A percentile compares a stretch with the other conserved stretches of the same genome.
Conservation (phyloP, 2,113 vertebrate genomes). For the Mus pahari region DNA sequence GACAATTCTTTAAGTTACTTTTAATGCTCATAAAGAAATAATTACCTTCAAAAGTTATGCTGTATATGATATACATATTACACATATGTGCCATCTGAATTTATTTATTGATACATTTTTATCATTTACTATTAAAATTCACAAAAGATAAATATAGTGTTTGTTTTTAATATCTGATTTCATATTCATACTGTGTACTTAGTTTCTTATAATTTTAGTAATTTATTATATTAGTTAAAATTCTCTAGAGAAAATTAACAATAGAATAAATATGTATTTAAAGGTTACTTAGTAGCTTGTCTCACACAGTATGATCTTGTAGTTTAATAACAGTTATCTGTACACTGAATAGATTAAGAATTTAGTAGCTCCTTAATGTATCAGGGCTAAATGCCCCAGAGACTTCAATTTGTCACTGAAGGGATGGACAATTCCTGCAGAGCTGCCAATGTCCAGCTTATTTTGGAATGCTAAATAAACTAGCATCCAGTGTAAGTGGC, state of each 20-base stretch:
- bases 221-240: neutral
- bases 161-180: neutral
- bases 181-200: neutral
- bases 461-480: neutral
- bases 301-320: neutral
- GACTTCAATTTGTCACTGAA: neutral
- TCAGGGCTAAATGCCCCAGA: neutral
- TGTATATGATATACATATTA: neutral
- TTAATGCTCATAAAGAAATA: conserved; percentile 42
- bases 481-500: neutral
- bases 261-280: neutral
- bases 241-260: neutral
- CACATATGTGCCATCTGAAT: neutral
- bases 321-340: neutral
- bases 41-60: neutral
- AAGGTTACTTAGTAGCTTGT: neutral
- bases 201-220: neutral
- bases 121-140: neutral
- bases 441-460: neutral
- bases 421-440: neutral
- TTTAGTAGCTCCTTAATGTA: neutral
- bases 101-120: neutral
- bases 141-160: neutral
- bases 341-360: neutral
- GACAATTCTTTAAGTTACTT: conserved; percentile 22